A percentile compares a stretch with the other conserved stretches of the same genome.
Evolutionary conservation across 2,113 vertebrate genomes (phyloP).

Genomic region (Acinonyx jubatus): DNA sequence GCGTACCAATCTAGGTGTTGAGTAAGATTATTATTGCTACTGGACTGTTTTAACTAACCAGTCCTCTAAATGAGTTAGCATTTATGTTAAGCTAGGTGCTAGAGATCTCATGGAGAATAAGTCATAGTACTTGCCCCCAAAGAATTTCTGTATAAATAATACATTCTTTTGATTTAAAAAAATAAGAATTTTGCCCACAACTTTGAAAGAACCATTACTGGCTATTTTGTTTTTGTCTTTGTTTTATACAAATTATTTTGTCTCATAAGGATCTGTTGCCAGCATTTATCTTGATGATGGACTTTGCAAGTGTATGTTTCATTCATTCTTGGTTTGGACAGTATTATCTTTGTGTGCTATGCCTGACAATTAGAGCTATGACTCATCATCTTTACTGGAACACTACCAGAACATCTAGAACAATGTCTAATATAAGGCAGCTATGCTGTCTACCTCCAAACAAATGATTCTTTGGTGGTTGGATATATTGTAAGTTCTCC

Average conservation of each 20-base stretch:
- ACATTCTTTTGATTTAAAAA: neutral
- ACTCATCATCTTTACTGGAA: slow-evolving; percentile 19
- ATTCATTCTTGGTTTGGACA: neutral
- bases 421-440: slow-evolving; percentile 35
- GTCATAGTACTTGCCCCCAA: neutral
- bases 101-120: neutral
- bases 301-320: slow-evolving; percentile 26
- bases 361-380: slow-evolving; percentile 7
- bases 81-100: neutral
- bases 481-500: slow-evolving; percentile 35
- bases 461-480: neutral
- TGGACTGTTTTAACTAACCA: neutral
- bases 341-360: neutral
- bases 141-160: neutral
- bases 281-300: slow-evolving; percentile 45
- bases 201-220: neutral
- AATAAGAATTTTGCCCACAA: neutral
- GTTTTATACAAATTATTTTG: neutral
- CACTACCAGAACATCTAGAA: neutral
- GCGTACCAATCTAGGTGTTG: neutral
- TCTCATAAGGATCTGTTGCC: neutral
- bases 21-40: neutral
- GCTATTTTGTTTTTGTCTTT: neutral
- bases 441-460: neutral
- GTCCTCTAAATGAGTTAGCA: neutral